Evolutionary conservation across 2,888 invertebrate species (phyloP).

Genomic region (Pandemis heparana): DNA sequence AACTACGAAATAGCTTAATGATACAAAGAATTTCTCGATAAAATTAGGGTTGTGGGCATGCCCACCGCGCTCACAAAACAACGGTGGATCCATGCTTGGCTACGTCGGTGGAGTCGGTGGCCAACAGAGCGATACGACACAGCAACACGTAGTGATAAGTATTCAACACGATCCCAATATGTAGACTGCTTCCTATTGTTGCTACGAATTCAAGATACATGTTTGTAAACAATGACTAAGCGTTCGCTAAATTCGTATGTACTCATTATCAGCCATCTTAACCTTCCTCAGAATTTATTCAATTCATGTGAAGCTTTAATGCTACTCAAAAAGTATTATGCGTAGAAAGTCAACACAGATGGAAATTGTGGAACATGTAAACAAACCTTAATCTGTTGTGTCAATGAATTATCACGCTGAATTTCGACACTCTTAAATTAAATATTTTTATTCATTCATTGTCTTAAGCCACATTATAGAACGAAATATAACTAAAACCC

Average conservation of each 20-base stretch:
- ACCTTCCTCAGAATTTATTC: neutral
- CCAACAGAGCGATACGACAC: neutral
- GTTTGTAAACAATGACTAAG: slow-evolving; percentile 7
- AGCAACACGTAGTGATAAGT: neutral
- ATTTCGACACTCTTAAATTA: too few species aligned
- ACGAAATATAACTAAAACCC: too few species aligned
- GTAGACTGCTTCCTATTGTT: neutral
- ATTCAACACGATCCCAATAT: neutral
- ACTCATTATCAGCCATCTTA: neutral
- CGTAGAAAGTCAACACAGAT: too few species aligned
- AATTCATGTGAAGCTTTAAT: neutral
- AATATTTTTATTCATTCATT: too few species aligned
- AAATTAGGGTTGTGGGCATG: too few species aligned
- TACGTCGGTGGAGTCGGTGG: neutral
- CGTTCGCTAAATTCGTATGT: neutral
- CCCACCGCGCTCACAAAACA: too few species aligned
- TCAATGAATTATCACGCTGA: too few species aligned
- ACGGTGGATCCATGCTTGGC: neutral
- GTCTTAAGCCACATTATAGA: too few species aligned
- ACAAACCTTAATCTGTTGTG: too few species aligned
- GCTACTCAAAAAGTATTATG: neutral
- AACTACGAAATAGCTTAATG: too few species aligned
- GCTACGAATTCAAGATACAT: neutral
- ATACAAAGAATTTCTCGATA: too few species aligned
- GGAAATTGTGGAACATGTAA: too few species aligned